Percentiles rank a stretch among this genome's conserved stretches.
These are phyloP conservation scores for Heliconius hewitsoni DNA, from an alignment of 1,140 invertebrate species.

Conservation along the genomic window DNA sequence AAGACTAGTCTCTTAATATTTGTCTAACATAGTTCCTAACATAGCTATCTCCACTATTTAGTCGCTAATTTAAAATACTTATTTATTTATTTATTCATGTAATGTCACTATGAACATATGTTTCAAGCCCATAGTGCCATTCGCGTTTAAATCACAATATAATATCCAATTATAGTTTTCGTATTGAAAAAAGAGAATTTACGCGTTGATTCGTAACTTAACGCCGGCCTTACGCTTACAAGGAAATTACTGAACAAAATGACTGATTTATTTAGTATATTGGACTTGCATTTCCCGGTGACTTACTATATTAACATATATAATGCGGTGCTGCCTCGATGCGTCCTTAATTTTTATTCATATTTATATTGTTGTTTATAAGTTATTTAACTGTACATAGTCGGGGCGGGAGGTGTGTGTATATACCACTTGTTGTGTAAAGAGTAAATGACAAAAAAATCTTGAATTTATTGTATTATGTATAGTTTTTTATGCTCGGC, in stretches of 20 bases:
- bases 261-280: conserved; percentile 12
- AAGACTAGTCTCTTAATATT: background rate
- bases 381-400: conserved; percentile 77
- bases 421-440: conserved; percentile 68
- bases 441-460: conserved; percentile 69
- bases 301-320: conserved; percentile 23
- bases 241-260: background rate
- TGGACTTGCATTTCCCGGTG: conserved; percentile 17
- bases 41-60: conserved; percentile 32
- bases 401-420: conserved; percentile 61
- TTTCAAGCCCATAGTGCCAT: conserved; percentile 74
- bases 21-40: conserved; percentile 27
- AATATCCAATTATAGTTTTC: background rate
- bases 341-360: conserved; percentile 63
- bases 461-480: conserved; percentile 43
- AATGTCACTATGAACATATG: conserved; percentile 74
- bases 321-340: conserved; percentile 46
- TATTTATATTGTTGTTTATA: conserved; percentile 76
- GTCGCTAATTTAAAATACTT: conserved; percentile 38
- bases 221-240: background rate
- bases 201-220: background rate
- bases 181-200: conserved; percentile 3
- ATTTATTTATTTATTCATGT: conserved; percentile 45
- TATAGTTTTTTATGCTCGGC: conserved; percentile 41
- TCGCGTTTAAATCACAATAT: background rate